Percentiles rank a stretch among this genome's conserved stretches.
phyloP scores from a whole-genome alignment of 2,888 invertebrate genomes.

The Dromius quadrimaculatus region DNA sequence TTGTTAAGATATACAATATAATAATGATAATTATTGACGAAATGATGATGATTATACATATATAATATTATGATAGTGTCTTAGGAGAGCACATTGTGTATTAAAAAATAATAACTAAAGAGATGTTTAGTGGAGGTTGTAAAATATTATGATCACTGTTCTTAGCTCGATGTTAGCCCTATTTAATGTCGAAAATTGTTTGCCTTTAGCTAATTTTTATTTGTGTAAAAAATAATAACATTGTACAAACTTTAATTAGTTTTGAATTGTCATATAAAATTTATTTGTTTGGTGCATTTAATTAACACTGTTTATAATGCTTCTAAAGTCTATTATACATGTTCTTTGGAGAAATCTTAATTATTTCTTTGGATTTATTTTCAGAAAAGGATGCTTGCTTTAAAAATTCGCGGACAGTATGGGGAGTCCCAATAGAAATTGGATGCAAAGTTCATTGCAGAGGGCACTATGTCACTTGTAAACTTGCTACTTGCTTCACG shows the following conservation, averaged over 20 bases:
- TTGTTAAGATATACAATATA: conserved; percentile 41
- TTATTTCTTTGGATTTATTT: neutral
- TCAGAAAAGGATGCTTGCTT: neutral
- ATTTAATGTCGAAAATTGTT: conserved; percentile 43
- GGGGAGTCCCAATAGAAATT: neutral
- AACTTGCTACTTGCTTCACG: no score
- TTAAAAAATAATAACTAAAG: conserved; percentile 44
- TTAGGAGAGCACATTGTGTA: conserved; percentile 45
- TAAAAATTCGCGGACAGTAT: neutral
- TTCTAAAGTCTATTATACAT: conserved; percentile 45
- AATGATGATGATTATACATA: conserved; percentile 43
- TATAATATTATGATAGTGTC: conserved; percentile 42
- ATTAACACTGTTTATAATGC: conserved; percentile 45
- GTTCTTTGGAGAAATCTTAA: conserved; percentile 36
- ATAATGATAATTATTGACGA: conserved; percentile 40
- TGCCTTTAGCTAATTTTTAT: conserved; percentile 41
- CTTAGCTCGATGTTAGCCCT: conserved; percentile 46
- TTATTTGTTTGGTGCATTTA: conserved; percentile 42
- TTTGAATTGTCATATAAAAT: conserved; percentile 39
- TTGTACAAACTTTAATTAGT: conserved; percentile 45
- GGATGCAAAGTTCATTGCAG: no score
- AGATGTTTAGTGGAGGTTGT: conserved; percentile 43
- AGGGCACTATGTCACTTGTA: no score
- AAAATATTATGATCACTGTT: conserved; percentile 41
- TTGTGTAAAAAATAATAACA: conserved; percentile 37